Base-by-base conservation (phyloP, 2,113 vertebrate genomes). In the Capreolus pygargus region DNA sequence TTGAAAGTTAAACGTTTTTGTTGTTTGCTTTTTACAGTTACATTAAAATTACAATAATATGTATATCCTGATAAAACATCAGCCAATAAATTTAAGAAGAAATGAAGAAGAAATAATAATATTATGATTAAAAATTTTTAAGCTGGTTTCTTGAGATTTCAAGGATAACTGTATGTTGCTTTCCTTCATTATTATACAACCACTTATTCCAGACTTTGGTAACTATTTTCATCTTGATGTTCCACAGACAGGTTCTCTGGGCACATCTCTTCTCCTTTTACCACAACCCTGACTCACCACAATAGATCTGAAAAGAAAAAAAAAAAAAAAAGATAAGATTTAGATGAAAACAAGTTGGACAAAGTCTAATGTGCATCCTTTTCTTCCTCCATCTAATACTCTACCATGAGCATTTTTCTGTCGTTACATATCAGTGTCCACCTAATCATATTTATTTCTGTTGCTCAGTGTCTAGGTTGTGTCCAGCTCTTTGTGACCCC, bases 191-290 rank as follows among this genome's bases (percentile, higher is more conserved):
- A 23, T 0, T 2, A 5, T 5, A 4, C 6, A 52, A 1, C 43
- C 14, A 21, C 16, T 9, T 11, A 17, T 2, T 1, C n/a, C 4
- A 47, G 23, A 47, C 9, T 76, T 81, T 8, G 25, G 0, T 50
- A 2, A 14, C 3, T 1, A 1, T 4, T 12, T 6, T 43, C 28
- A 45, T 70, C 81, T 39, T 5, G 3, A 0, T 21, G 4, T 52
- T 25, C 21, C 8, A 1, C 7, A 33, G 1, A 13, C 21, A 60
- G 8, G 21, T 16, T 61, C 47, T 95, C 64, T 55, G 30, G 36
- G 28, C 2, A 14, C 13, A 33, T 28, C 4, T 84, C n/a, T 5
- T 43, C 2, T 36, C 6, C 23, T 4, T 50, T 86, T 54, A n/a
- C 13, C 60, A 8, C 33, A 43, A 54, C 16, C 2, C 11, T 36